These are phyloP conservation scores for Gortyna flavago DNA, from an alignment of 2,888 invertebrate genomes.

Conservation along the genomic window DNA sequence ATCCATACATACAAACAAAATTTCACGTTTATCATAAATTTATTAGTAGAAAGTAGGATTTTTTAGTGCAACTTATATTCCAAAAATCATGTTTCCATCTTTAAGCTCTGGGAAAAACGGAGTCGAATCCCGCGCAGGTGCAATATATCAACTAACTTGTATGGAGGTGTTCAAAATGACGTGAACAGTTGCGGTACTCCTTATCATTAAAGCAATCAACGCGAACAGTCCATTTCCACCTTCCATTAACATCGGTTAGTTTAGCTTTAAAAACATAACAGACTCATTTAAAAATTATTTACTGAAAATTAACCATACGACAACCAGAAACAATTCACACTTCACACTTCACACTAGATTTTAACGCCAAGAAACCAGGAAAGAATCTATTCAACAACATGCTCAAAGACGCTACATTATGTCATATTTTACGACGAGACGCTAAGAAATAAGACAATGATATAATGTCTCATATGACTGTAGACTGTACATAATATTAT, in stretches of 20 bases:
- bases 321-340: slow-evolving; percentile 20
- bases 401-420: slow-evolving; percentile 53
- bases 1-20: no score
- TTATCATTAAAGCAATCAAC: no score
- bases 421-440: slow-evolving; percentile 49
- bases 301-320: neutral
- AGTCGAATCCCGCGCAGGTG: no score
- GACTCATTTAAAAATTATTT: neutral
- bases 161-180: no score
- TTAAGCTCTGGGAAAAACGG: no score
- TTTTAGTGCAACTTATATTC: no score
- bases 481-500: slow-evolving; percentile 37
- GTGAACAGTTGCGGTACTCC: no score
- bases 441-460: slow-evolving; percentile 43
- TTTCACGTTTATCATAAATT: no score
- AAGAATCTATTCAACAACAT: slow-evolving; percentile 5
- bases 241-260: neutral
- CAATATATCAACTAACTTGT: no score
- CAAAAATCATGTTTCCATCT: no score
- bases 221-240: neutral
- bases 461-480: slow-evolving; percentile 13
- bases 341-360: neutral
- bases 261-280: neutral
- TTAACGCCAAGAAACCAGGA: slow-evolving; percentile 36
- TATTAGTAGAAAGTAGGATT: no score